Evolutionary conservation across 2,797 vertebrate species (phyloP).

Genomic region (Danio jaintianensis): DNA sequence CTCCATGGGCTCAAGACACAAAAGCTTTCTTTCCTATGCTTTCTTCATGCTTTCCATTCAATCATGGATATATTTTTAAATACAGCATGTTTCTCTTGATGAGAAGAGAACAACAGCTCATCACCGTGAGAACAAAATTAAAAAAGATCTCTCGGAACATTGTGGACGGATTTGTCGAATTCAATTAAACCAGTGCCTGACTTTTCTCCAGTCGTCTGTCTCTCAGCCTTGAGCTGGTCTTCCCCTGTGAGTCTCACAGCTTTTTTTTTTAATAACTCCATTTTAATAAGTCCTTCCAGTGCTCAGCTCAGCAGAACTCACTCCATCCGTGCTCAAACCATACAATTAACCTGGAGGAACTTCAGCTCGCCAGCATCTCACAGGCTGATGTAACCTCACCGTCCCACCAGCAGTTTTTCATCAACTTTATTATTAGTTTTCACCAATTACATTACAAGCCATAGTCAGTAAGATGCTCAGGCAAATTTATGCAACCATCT

Average conservation of each 20-base stretch:
- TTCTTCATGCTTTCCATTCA: not conserved
- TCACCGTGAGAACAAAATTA: too few relatives aligned
- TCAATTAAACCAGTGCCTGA: not conserved
- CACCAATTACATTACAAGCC: slow-evolving; percentile 60
- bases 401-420: slow-evolving; percentile 56
- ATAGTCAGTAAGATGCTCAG: slow-evolving; percentile 49
- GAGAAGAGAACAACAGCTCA: too few relatives aligned
- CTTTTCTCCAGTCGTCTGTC: slow-evolving; percentile 19
- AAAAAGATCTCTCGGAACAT: not conserved
- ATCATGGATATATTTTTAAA: not conserved
- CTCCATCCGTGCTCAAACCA: slow-evolving; percentile 25
- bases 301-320: slow-evolving; percentile 37
- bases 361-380: slow-evolving; percentile 53
- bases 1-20: too few relatives aligned
- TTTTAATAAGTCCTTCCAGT: slow-evolving; percentile 24
- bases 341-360: slow-evolving; percentile 36
- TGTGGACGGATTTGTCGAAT: not conserved
- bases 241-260: not conserved
- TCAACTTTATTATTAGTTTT: slow-evolving; percentile 67
- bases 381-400: slow-evolving; percentile 68
- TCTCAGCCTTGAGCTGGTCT: not conserved
- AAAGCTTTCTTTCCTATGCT: not conserved
- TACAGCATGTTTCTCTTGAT: not conserved
- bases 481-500: slow-evolving; percentile 55
- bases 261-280: slow-evolving; percentile 4